Evolutionary conservation across 2,113 vertebrate species (phyloP).

Genomic region (Microcebus murinus): DNA sequence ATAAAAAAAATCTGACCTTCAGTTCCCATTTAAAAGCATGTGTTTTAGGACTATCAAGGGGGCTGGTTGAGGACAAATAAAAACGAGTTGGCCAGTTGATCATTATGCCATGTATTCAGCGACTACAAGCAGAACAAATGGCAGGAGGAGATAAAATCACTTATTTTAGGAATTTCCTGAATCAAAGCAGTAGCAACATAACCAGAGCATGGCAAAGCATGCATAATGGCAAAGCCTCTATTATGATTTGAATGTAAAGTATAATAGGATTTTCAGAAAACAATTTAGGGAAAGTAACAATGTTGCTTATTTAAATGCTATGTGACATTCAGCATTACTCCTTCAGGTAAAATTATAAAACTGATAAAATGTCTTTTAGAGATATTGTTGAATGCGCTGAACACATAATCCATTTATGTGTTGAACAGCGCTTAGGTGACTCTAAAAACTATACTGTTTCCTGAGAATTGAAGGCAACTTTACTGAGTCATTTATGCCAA

Average conservation of each 20-base stretch:
- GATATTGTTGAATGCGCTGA: conserved; percentile 25
- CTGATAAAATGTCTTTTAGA: conserved; percentile 75
- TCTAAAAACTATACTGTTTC: background rate
- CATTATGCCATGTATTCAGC: conserved; percentile 37
- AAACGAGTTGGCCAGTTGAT: conserved; percentile 38
- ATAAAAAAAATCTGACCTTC: background rate
- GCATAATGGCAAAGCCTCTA: background rate
- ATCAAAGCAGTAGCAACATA: conserved; percentile 50
- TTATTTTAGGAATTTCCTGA: conserved; percentile 67
- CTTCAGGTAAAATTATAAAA: conserved; percentile 74
- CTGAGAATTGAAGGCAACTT: conserved; percentile 17
- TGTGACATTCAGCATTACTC: conserved; percentile 68
- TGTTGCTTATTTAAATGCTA: conserved; percentile 71
- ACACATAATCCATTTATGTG: conserved; percentile 61
- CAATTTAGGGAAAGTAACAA: conserved; percentile 73
- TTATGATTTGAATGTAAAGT: conserved; percentile 69
- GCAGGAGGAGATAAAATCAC: conserved; percentile 13
- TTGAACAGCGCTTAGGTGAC: conserved; percentile 47
- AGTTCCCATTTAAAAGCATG: background rate
- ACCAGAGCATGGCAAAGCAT: background rate
- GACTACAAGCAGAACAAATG: conserved; percentile 54
- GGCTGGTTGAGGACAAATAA: conserved; percentile 50
- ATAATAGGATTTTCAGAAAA: conserved; percentile 77
- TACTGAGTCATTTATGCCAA: background rate
- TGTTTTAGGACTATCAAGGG: conserved; percentile 17